Evolutionary conservation across 2,113 vertebrate genomes (phyloP).

Genomic region (Dendrocopos noguchii): DNA sequence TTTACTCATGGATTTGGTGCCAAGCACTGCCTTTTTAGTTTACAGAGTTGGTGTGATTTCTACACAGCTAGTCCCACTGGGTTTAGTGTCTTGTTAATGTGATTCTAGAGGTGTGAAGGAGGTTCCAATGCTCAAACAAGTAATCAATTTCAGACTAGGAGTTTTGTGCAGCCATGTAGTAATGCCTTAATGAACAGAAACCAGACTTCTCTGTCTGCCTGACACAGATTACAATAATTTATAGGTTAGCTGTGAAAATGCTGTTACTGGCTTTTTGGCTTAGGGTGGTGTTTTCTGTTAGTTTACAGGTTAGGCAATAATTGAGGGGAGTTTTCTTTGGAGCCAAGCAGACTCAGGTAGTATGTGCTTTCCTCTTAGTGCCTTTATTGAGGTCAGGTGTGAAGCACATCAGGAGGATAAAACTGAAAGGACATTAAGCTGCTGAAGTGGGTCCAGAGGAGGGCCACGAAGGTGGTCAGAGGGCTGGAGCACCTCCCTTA

Average conservation of each 20-base stretch:
- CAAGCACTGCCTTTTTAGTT: not conserved
- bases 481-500: too few species aligned
- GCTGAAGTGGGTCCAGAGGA: too few species aligned
- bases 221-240: not conserved
- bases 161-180: not conserved
- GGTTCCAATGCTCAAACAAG: not conserved
- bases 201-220: conserved; percentile 11
- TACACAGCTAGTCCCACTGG: not conserved
- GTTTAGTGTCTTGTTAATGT: not conserved
- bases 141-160: not conserved
- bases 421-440: not conserved
- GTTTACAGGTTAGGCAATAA: not conserved
- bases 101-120: not conserved
- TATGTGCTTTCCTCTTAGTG: not conserved
- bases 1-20: not conserved
- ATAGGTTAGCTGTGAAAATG: conserved; percentile 15
- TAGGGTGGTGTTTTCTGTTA: not conserved
- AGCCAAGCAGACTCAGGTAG: not conserved
- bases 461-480: too few species aligned
- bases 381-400: not conserved
- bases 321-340: not conserved
- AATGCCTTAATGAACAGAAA: not conserved
- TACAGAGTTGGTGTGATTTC: not conserved
- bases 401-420: not conserved
- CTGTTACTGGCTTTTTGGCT: not conserved